Base-by-base conservation (phyloP, 2,797 vertebrate species). In the Parotocinclus haroldoi region DNA sequence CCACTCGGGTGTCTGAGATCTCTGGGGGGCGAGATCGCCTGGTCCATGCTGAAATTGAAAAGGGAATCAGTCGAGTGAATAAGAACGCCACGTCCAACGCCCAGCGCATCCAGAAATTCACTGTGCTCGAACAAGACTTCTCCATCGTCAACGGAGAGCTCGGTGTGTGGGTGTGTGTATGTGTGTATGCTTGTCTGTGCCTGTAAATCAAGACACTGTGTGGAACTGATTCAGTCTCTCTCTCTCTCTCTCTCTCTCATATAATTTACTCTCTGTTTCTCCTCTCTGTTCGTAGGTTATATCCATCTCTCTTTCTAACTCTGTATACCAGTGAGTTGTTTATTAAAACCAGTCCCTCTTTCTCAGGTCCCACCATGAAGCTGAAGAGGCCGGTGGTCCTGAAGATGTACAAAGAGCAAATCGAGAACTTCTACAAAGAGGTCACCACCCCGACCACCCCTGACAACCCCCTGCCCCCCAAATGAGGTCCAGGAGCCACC, bases 91-190 rank as follows among this genome's bases (percentile, higher is more conserved):
- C 66, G 0, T 96, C 95, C 3, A 94, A 94, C 0, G 90, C 92
- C 0, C 96, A 98, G 86, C 91, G 86, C 64, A 77, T 99, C 40
- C 94, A 94, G 82, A 99, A 96, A 78, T 98, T 94, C 93, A 2
- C 75, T 1, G 46, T 98, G 3, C 80, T 99, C 66, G 89, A 92
- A 1, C 88, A 80, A 42, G 96, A 99, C 74, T 98, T 98, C 55
- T 95, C 95, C 0, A 18, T 94, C 11, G 0, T 9, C 0, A 90
- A 92, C 0, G 96, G 94, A 65, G 95, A 98, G 80, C 91, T 99
- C 0, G 95, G 96, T 98, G 76, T 91, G 94, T 70, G 10, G 16
- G 50, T 62, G 37, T 48, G 0, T 13, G 2, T 27, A 5, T 27
- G 27, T 5, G 5, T 27, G 2, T 27, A 2, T 27, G 27, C 5